Conservation (phyloP, 2,888 invertebrate genomes). For the Hybos culiciformis region DNA sequence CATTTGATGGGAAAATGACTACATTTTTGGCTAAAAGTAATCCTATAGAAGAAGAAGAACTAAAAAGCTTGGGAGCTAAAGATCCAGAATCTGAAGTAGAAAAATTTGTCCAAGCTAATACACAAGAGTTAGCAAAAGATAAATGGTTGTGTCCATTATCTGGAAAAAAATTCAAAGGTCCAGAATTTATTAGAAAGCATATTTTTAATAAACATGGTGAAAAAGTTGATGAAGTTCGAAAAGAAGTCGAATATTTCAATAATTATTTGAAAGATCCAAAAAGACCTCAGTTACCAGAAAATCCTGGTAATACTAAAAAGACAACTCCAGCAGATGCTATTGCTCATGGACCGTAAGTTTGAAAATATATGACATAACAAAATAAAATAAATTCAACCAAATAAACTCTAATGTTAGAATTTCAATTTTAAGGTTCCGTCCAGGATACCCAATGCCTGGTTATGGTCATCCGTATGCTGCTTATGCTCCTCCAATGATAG, state of each 20-base stretch:
- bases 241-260: constrained; percentile 96
- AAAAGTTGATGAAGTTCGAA: constrained; percentile 92
- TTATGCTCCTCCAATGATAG: constrained; percentile 39
- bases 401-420: neutral
- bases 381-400: no score
- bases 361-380: neutral
- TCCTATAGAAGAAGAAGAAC: constrained; percentile 58
- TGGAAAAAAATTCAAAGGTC: constrained; percentile 97
- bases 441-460: constrained; percentile 27
- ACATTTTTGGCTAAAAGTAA: constrained; percentile 71
- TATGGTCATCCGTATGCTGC: constrained; percentile 37
- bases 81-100: constrained; percentile 52
- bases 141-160: constrained; percentile 98
- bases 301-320: constrained; percentile 40
- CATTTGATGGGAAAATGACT: constrained; percentile 84
- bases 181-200: constrained; percentile 96
- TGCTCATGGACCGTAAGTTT: constrained; percentile 9
- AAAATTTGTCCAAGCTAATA: constrained; percentile 90
- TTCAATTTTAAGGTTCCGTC: constrained; percentile 21
- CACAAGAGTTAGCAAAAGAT: constrained; percentile 92
- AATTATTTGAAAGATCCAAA: constrained; percentile 90
- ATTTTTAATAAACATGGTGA: constrained; percentile 95
- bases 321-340: constrained; percentile 8
- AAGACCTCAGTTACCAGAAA: constrained; percentile 84
- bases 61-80: constrained; percentile 73